phyloP scores from a whole-genome alignment of 2,113 vertebrate genomes.

The Morphnarchus princeps region DNA sequence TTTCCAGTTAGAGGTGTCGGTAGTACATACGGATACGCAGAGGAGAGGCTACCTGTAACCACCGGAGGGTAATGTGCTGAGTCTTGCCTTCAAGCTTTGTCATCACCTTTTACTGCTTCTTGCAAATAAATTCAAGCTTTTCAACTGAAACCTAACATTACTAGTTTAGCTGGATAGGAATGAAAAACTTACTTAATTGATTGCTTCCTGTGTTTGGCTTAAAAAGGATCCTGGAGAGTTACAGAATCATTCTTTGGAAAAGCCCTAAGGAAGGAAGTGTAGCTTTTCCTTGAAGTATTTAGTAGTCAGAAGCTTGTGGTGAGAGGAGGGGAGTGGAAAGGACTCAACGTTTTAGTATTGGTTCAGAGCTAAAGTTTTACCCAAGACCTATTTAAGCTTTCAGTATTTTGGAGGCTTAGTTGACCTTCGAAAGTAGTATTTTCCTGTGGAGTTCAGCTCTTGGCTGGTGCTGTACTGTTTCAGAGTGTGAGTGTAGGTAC shows the following conservation, averaged over 20 bases:
- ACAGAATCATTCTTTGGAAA: not conserved
- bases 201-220: not conserved
- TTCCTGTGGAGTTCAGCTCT: not conserved
- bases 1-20: not conserved
- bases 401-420: not conserved
- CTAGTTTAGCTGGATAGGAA: not conserved
- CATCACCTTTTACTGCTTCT: not conserved
- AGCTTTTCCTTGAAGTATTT: not conserved
- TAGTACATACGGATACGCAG: accelerated
- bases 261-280: not conserved
- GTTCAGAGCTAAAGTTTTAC: not conserved
- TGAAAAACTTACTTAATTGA: not conserved
- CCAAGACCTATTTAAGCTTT: not conserved
- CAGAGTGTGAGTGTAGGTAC: not conserved
- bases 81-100: not conserved
- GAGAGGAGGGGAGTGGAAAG: not conserved
- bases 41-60: not conserved
- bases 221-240: not conserved
- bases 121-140: not conserved
- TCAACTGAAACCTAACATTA: not conserved
- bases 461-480: not conserved
- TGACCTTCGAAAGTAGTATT: not conserved
- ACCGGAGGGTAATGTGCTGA: not conserved
- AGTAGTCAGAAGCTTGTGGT: not conserved
- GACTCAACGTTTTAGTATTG: not conserved